Evolutionary conservation across 2,888 invertebrate species (phyloP).

Genomic region (Byasa hedistus): DNA sequence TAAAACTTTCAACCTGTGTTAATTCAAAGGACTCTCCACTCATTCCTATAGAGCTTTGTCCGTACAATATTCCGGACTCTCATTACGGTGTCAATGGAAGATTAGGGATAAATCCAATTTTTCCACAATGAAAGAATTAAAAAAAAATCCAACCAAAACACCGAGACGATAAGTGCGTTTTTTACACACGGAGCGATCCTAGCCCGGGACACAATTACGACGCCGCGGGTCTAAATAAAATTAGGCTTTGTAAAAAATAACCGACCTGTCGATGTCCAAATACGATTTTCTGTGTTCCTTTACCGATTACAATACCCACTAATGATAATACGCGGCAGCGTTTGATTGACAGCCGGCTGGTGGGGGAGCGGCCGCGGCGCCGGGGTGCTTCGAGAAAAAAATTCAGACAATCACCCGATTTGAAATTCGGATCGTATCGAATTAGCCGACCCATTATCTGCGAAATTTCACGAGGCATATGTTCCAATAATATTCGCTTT

Average conservation of each 20-base stretch:
- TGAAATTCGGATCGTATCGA: conserved; percentile 54
- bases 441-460: conserved; percentile 74
- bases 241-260: conserved; percentile 38
- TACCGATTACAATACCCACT: conserved; percentile 57
- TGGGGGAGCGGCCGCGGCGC: conserved; percentile 47
- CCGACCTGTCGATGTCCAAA: conserved; percentile 55
- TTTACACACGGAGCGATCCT: conserved; percentile 52
- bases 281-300: conserved; percentile 43
- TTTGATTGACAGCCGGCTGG: conserved; percentile 67
- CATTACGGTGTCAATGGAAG: conserved; percentile 79
- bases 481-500: conserved; percentile 50
- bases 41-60: conserved; percentile 42
- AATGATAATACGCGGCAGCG: conserved; percentile 66
- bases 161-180: conserved; percentile 58
- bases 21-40: conserved; percentile 42
- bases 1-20: too few relatives aligned
- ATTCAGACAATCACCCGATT: conserved; percentile 44
- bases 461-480: conserved; percentile 72
- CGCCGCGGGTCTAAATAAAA: conserved; percentile 67
- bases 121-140: conserved; percentile 45
- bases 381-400: conserved; percentile 44
- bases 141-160: conserved; percentile 36
- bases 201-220: conserved; percentile 57
- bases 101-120: conserved; percentile 78
- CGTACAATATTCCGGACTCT: conserved; percentile 72